These are phyloP conservation scores for Gymnothorax javanicus DNA, from an alignment of 2,797 vertebrate genomes.

Conservation along the genomic window DNA sequence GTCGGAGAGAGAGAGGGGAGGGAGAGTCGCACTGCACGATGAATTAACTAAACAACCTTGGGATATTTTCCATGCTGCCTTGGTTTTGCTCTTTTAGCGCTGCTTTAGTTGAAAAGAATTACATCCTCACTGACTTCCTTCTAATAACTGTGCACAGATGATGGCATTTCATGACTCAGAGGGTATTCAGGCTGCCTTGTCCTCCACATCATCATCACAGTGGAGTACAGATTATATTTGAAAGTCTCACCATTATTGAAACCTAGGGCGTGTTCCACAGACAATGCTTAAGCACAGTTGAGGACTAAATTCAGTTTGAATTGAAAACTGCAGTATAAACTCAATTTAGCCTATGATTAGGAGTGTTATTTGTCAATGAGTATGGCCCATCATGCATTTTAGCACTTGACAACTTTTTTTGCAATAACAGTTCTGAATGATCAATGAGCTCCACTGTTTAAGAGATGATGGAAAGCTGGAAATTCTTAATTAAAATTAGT, in stretches of 20 bases:
- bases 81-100: conserved; percentile 18
- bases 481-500: neutral
- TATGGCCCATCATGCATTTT: neutral
- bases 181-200: neutral
- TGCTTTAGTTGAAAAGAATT: neutral
- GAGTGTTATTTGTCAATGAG: neutral
- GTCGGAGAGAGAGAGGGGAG: neutral
- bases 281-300: no score
- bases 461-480: neutral
- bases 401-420: neutral
- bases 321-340: neutral
- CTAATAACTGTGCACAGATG: neutral
- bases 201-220: neutral
- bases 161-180: neutral
- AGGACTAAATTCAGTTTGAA: no score
- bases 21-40: neutral
- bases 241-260: no score
- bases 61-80: conserved; percentile 29
- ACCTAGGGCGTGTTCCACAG: no score
- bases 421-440: neutral
- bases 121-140: conserved; percentile 19
- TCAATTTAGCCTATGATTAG: neutral
- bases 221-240: neutral
- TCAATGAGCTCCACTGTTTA: neutral
- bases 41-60: conserved; percentile 27